Conservation (phyloP, 2,888 invertebrate species). For the Clanis bilineata region DNA sequence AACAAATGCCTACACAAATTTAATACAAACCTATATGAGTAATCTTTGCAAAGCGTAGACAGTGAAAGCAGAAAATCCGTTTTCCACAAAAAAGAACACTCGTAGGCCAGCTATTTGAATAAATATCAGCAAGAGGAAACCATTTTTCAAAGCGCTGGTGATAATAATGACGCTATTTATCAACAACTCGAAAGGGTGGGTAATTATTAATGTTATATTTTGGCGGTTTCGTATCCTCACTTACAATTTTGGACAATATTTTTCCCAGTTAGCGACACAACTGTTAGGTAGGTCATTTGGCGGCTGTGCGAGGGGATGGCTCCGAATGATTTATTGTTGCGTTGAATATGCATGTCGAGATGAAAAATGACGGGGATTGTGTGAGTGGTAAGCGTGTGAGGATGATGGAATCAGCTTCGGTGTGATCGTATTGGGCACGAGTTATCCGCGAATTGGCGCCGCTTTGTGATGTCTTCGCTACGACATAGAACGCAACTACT, state of each 20-base stretch:
- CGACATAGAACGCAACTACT: not conserved
- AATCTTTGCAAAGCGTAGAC: conserved; percentile 30
- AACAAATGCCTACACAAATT: conserved; percentile 32
- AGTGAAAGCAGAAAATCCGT: conserved; percentile 45
- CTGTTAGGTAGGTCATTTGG: conserved; percentile 65
- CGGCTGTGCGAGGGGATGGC: conserved; percentile 63
- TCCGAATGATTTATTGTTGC: conserved; percentile 75
- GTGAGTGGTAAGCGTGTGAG: conserved; percentile 57
- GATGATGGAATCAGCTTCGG: conserved; percentile 37
- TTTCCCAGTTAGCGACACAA: conserved; percentile 63
- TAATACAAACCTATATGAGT: conserved; percentile 16
- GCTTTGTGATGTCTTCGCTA: not conserved
- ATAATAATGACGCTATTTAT: conserved; percentile 80
- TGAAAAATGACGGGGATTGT: conserved; percentile 77
- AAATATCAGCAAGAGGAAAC: conserved; percentile 67
- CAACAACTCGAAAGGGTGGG: conserved; percentile 74
- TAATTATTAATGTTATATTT: conserved; percentile 79
- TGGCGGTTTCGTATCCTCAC: conserved; percentile 71
- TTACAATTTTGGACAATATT: conserved; percentile 67
- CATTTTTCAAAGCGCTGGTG: conserved; percentile 74
- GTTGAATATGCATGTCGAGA: conserved; percentile 81
- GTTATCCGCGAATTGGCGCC: not conserved
- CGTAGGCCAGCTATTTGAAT: conserved; percentile 68
- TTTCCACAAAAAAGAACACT: conserved; percentile 57
- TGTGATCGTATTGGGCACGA: conserved; percentile 14